Base-by-base conservation (phyloP, 2,797 vertebrate genomes). In the Lophotriccus pileatus region DNA sequence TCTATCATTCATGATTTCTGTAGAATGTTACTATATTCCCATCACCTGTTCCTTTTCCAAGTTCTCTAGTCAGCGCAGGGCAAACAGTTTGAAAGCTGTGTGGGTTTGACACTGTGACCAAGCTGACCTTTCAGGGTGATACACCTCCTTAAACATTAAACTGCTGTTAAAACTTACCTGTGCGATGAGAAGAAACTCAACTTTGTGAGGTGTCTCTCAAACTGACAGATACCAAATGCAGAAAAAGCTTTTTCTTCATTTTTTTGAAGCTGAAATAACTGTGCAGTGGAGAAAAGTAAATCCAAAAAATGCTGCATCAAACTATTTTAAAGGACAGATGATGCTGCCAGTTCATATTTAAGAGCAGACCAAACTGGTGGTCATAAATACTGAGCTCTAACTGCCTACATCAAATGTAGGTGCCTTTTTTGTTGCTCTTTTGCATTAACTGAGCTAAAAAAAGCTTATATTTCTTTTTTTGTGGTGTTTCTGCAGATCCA, bases 401-500 rank as follows among this genome's bases (percentile, higher is more conserved):
- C 24, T 87, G 21, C 36, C 30, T 69, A 22, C 56, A 9, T 74
- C 3, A 50, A 62, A 14, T 23, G 19, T 24, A 36, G n/a, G 3
- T 46, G 34, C 43, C 15, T 37, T 85, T 49, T 41, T 55, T 70
- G 18, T 43, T 70, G 28, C 7, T 56, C 3, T 85, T n/a, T 75
- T 72, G 10, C 14, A 11, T 76, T 79, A 50, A 55, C 27, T 62
- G 24, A 77, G 14, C 8, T 81, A 74, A 52, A 47, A 47, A 39
- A 14, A 39, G 39, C 39, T 84, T 56, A 50, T 34, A 7, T 90
- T 66, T 52, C 12, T 81, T 84, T 84, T 81, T 95, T 80, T 25
- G 1, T 89, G 28, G 68, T 83, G 6, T 66, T 95, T 96, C 34
- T 93, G 7, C 92, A 98, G 98, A 44, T 90, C 73, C 34, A 93